Evolutionary conservation across 2,113 vertebrate genomes (phyloP).

Genomic region (Meriones unguiculatus): DNA sequence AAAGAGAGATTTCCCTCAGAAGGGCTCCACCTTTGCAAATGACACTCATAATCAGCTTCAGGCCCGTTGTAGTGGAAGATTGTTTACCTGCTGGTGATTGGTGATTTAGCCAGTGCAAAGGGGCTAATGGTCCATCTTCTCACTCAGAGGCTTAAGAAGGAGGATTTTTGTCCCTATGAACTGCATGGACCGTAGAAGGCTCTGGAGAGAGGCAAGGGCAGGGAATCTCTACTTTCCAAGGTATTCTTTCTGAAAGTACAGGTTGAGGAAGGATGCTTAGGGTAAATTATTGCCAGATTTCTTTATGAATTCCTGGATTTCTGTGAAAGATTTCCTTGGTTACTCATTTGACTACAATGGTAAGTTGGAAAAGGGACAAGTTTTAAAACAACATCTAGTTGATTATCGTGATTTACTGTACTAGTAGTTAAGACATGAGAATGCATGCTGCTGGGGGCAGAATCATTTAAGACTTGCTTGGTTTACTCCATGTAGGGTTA

Average conservation of each 20-base stretch:
- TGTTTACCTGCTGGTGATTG: slow-evolving; percentile 85
- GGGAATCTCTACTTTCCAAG: slow-evolving; percentile 66
- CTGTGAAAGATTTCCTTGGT: slow-evolving; percentile 48
- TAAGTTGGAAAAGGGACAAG: not conserved
- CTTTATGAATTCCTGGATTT: slow-evolving; percentile 3
- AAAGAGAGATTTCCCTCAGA: slow-evolving; percentile 79
- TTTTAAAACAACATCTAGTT: slow-evolving; percentile 49
- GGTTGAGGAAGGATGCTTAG: slow-evolving; percentile 33
- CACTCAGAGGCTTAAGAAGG: slow-evolving; percentile 77
- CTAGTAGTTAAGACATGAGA: slow-evolving; percentile 8
- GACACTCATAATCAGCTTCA: slow-evolving; percentile 72
- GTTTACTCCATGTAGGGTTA: slow-evolving; percentile 19
- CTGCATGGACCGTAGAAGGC: slow-evolving; percentile 70
- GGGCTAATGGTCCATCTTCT: slow-evolving; percentile 76
- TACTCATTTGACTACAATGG: slow-evolving; percentile 8
- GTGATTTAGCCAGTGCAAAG: slow-evolving; percentile 78
- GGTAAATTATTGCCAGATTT: not conserved
- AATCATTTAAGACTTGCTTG: not conserved
- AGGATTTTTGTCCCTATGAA: slow-evolving; percentile 76
- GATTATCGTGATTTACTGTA: slow-evolving; percentile 13
- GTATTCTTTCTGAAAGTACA: slow-evolving; percentile 51
- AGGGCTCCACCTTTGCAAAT: slow-evolving; percentile 77
- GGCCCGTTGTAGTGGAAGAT: slow-evolving; percentile 48
- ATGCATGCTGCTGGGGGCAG: not conserved
- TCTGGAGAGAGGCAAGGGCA: slow-evolving; percentile 72